These are phyloP conservation scores for Crax fasciolata DNA, from an alignment of 2,797 vertebrate genomes.

Conservation along the genomic window DNA sequence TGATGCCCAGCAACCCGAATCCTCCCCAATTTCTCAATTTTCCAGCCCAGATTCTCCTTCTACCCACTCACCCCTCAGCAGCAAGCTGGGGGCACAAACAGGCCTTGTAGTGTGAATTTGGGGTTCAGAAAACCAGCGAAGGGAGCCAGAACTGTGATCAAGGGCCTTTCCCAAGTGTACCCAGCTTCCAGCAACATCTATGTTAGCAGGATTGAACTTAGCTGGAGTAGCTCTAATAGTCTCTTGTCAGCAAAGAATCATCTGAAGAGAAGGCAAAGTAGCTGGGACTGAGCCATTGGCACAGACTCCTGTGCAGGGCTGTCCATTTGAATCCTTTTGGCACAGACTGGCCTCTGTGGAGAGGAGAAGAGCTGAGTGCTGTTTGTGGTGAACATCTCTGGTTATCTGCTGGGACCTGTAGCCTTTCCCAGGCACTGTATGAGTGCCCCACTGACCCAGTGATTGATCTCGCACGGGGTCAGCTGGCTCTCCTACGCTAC, in stretches of 20 bases:
- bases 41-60: not conserved
- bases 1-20: not conserved
- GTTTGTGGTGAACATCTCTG: not conserved
- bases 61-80: fast-evolving
- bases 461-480: not conserved
- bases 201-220: not conserved
- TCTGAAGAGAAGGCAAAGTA: not conserved
- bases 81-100: not conserved
- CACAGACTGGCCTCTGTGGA: not conserved
- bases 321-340: not conserved
- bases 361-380: not conserved
- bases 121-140: not conserved
- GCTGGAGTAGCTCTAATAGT: not conserved
- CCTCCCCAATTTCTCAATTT: not conserved
- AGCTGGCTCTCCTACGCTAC: not conserved
- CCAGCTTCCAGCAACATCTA: not conserved
- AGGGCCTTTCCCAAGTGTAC: fast-evolving
- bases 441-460: not conserved
- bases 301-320: not conserved
- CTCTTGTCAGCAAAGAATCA: fast-evolving
- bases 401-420: not conserved
- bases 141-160: not conserved
- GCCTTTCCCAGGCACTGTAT: not conserved
- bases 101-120: not conserved
- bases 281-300: not conserved